Evolutionary conservation across 2,888 invertebrate genomes (phyloP).

Genomic region (Agelastica alni): DNA sequence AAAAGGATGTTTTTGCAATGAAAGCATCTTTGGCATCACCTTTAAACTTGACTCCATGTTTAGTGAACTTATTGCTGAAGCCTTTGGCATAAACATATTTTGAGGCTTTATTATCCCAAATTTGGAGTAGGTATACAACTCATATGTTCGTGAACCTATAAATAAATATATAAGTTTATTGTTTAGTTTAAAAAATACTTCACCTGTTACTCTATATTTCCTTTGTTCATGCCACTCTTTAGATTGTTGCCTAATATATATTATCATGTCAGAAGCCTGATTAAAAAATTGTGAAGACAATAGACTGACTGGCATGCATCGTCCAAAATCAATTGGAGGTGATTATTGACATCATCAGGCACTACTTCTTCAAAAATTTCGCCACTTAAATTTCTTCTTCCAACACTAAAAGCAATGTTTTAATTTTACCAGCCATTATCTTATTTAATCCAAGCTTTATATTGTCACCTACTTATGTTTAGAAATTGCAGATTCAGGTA

Average conservation of each 20-base stretch:
- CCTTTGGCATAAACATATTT: constrained; percentile 4
- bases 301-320: constrained; percentile 13
- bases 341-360: background rate
- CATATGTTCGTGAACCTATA: constrained; percentile 12
- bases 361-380: constrained; percentile 5
- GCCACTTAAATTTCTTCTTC: constrained; percentile 9
- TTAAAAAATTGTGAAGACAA: constrained; percentile 11
- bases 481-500: constrained; percentile 21
- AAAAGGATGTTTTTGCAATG: background rate
- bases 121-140: constrained; percentile 12
- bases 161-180: constrained; percentile 1
- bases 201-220: constrained; percentile 14
- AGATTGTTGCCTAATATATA: constrained; percentile 8
- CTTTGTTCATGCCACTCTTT: constrained; percentile 16
- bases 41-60: constrained; percentile 6
- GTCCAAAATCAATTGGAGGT: constrained; percentile 16
- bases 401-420: constrained; percentile 10
- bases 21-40: constrained; percentile 10
- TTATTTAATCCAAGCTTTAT: no score
- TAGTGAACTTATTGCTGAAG: constrained; percentile 3
- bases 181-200: background rate
- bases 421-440: constrained; percentile 11
- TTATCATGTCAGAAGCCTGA: constrained; percentile 1
- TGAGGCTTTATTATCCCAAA: constrained; percentile 4
- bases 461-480: constrained; percentile 10